Base-by-base conservation (phyloP, 2,888 invertebrate genomes). In the Serrognathus titanus region DNA sequence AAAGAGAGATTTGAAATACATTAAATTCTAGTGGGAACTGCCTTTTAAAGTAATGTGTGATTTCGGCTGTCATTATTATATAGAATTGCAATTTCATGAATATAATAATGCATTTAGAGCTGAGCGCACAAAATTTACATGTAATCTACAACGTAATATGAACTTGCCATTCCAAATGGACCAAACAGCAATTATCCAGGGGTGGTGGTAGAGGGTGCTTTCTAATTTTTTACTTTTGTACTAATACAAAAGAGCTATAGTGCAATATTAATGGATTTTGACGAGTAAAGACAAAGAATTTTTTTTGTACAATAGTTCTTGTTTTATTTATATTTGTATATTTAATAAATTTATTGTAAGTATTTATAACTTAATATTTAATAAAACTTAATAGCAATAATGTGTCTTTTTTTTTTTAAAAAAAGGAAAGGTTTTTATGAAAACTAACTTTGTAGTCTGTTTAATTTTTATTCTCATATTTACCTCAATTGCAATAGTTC, bases 401-500 rank as follows among this genome's bases (percentile, higher is more conserved):
- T 11, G 13, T 43, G 16, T 43, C 2, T 10, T 43, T 43, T 11
- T 16, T 39, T 39, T n/a, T 39, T 2, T 2, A n/a, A 39, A 39
- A 39, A 43, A 16, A 31, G 7, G 40, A 40, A 13, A 12, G 40
- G 40, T 12, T 40, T 6, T 10, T 39, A 40, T 40, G 40, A 40
- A 40, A 40, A 40, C 40, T 11, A 4, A 1, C 3, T 8, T 4
- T 31, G 7, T 31, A 31, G 7, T 31, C 57, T 50, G 55, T 62
- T 62, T 58, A 55, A 59, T 57, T 62, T 62, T 65, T 62, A 60
- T 72, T 64, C 51, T 67, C 61, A 65, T 67, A 67, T 67, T 31
- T 70, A 66, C 68, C 67, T 70, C 68, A 69, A 58, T 68, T 69
- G 66, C 71, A 71, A 72, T 71, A 72, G 68, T 68, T 70, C 64